Base-by-base conservation (phyloP, 2,797 vertebrate genomes). In the Protosalanx chinensis region DNA sequence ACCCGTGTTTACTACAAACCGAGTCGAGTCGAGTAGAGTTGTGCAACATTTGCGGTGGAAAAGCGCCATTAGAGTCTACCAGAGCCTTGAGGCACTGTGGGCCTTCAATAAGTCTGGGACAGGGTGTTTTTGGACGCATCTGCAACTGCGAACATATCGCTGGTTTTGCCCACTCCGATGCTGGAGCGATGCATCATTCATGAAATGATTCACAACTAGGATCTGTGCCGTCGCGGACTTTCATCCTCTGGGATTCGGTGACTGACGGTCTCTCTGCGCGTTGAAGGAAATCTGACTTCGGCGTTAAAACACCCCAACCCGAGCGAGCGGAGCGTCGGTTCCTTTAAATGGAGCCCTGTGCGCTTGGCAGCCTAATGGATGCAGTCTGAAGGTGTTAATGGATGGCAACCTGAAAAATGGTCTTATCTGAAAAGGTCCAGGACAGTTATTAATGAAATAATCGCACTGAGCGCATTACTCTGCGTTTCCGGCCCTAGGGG, bases 361-460 rank as follows among this genome's bases (percentile, higher is more conserved):
- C 72, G 79, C 76, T 86, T 85, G 86, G 85, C 84, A 85, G 81
- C 75, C 84, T 90, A 89, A 90, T 88, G 89, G 85, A 89, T 90
- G 84, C 81, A 82, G 86, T 82, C 77, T 85, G 87, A 86, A 90
- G 87, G 89, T 89, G 87, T 84, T 89, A 90, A 91, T 88, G 87
- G 88, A 88, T 85, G 84, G 86, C 84, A 86, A 85, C 81, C 86
- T 91, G 88, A 91, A 90, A 88, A 92, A 91, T 88, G 80, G 86
- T 82, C 86, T 89, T 81, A 88, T 91, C 86, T 88, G 88, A 92
- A 91, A 91, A 90, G 88, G 88, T 88, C 83, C 83, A 74, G 78
- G 89, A 89, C 88, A 86, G 88, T 88, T 88, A 88, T 90, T 89
- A 91, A 92, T 91, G 82, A 90, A 91, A 90, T 89, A 85, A 88